These are phyloP conservation scores for Pseudachorutes palmiensis DNA, from an alignment of 1,140 invertebrate genomes.

Conservation along the genomic window DNA sequence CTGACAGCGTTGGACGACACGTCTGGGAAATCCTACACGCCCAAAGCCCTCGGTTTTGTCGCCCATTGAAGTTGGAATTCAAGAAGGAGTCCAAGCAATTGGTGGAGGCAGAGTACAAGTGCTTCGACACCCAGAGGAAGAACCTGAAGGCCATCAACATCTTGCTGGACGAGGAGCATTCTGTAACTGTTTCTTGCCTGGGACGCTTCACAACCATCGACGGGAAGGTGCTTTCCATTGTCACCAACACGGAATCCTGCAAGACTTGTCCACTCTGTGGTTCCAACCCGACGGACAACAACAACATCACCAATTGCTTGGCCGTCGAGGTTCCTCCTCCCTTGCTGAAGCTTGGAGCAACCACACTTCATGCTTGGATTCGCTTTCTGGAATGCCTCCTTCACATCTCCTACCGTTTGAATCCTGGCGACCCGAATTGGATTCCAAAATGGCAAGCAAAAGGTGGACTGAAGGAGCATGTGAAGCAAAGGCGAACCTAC, in stretches of 20 bases:
- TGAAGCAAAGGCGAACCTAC: neutral
- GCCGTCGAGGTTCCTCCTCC: neutral
- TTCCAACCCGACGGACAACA: neutral
- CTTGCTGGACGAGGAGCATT: neutral
- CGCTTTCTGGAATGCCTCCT: slow-evolving; percentile 42
- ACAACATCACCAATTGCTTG: neutral
- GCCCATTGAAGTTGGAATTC: neutral
- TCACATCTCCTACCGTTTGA: slow-evolving; percentile 39
- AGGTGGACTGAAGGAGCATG: neutral
- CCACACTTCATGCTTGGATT: slow-evolving; percentile 41
- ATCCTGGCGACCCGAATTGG: neutral
- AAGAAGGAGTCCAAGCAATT: neutral
- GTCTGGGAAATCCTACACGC: neutral
- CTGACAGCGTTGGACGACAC: neutral
- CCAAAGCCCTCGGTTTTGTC: neutral
- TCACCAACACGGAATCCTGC: neutral
- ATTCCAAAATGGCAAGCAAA: slow-evolving; percentile 9
- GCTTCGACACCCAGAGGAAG: too few species aligned
- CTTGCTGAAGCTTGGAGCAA: neutral
- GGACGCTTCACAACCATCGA: neutral
- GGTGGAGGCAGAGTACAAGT: neutral
- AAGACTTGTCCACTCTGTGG: neutral
- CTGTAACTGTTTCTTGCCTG: neutral
- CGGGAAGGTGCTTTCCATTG: neutral
- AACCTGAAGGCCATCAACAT: neutral